Conservation (phyloP, 2,888 invertebrate species). For the Drosophila meridionalis region DNA sequence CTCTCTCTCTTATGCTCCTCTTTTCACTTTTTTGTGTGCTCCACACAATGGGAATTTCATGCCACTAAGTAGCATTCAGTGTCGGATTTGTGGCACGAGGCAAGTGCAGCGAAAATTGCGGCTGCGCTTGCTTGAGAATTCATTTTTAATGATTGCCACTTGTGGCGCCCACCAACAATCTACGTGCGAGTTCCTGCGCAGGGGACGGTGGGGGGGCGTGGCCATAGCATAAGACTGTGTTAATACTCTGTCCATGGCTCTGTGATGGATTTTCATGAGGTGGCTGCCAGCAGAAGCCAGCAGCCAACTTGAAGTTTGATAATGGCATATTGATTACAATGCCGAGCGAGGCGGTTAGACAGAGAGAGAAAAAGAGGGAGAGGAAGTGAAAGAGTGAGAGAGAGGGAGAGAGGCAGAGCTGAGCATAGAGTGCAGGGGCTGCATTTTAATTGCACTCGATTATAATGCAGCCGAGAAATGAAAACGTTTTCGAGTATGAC, state of each 20-base stretch:
- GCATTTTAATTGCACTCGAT: conserved; percentile 28
- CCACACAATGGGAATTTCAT: conserved; percentile 41
- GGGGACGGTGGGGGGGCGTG: background rate
- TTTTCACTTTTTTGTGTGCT: conserved; percentile 17
- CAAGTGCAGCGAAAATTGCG: conserved; percentile 30
- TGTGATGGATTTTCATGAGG: conserved; percentile 28
- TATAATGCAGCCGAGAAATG: conserved; percentile 30
- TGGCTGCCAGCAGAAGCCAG: conserved; percentile 13
- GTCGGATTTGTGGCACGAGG: conserved; percentile 41
- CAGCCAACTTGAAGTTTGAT: conserved; percentile 27
- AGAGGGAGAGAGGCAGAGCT: background rate
- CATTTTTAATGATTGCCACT: conserved; percentile 62
- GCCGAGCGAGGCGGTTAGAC: background rate
- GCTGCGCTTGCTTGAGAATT: conserved; percentile 49
- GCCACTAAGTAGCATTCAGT: conserved; percentile 57
- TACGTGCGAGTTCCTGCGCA: background rate
- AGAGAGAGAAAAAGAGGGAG: background rate
- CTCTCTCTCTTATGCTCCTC: background rate
- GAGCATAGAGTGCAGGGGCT: background rate
- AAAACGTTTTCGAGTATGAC: conserved; percentile 17
- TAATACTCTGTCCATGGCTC: conserved; percentile 27
- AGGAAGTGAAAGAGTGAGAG: background rate
- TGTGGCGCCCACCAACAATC: conserved; percentile 40
- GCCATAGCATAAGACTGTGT: background rate
- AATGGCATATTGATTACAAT: conserved; percentile 51